Base-by-base conservation (phyloP, 2,113 vertebrate genomes). In the Siphamia tubifer region DNA sequence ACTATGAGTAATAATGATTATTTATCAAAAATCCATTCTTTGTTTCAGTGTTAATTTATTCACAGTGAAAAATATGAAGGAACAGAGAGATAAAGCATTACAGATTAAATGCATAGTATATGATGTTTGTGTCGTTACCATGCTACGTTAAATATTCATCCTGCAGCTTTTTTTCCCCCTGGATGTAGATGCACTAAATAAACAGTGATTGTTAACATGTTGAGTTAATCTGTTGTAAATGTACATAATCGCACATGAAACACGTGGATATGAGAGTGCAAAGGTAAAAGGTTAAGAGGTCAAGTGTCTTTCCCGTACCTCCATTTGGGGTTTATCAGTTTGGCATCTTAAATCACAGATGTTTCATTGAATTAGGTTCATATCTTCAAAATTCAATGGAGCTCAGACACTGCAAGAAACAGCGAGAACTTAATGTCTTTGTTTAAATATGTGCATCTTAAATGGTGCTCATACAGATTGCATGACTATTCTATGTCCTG, bases 221-320 rank as follows among this genome's bases (percentile, higher is more conserved):
- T 31, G 32, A 44, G 38, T 4, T 5, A 31, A 35, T 35, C 23
- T 64, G 35, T 69, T 38, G 52, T 51, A 28, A 9, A 28, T 68
- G 21, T 28, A 11, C 23, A 10, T 49, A 15, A 54, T 39, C 60
- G 34, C 27, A 47, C 39, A 42, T 53, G 63, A 66, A 53, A 66
- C 56, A 71, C 32, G 55, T 64, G 77, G 32, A 36, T 47, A 35
- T 36, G 58, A 31, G 28, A 13, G 43, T 27, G 42, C 17, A 7
- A 44, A 27, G 25, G 49, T 44, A 78, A 81, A 84, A 68, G n/a
- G 70, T 66, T 60, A 56, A 72, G 73, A 54, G 74, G 67, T 69
- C 2, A 7, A 9, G 8, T 8, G 20, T 32, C 62, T 15, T 47
- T 13, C 31, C 43, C 25, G 27, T 54, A 10, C n/a, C n/a, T n/a